Conservation (phyloP, 2,113 vertebrate species). For the Calonectris borealis region DNA sequence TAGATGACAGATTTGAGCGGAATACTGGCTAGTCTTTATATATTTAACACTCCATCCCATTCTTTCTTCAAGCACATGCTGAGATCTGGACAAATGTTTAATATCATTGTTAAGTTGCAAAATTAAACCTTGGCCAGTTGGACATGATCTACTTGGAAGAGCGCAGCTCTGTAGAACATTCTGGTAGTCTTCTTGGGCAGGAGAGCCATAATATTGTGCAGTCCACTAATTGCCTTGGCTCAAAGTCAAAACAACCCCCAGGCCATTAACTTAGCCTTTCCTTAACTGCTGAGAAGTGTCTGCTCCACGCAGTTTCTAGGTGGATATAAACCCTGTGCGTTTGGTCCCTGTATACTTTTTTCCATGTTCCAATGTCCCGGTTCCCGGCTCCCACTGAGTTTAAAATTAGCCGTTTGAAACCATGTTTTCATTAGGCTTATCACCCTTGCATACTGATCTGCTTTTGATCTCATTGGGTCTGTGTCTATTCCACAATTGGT, state of each 20-base stretch:
- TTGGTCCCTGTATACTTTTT: not conserved
- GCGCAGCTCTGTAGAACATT: not conserved
- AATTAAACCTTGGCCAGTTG: conserved; percentile 48
- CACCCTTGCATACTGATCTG: conserved; percentile 18
- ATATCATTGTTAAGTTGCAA: conserved; percentile 37
- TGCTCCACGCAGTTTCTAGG: not conserved
- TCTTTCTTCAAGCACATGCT: conserved; percentile 9
- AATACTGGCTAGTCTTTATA: not conserved
- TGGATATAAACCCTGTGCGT: not conserved
- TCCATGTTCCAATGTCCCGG: not conserved
- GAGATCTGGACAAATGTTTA: conserved; percentile 48
- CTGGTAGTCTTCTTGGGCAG: not conserved
- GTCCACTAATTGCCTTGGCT: conserved; percentile 13
- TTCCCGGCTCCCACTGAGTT: not conserved
- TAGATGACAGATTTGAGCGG: conserved; percentile 43
- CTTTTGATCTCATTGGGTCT: conserved; percentile 10
- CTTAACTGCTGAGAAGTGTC: not conserved
- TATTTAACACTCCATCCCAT: conserved; percentile 15
- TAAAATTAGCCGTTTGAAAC: conserved; percentile 44
- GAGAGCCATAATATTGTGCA: not conserved
- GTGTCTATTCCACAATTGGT: conserved; percentile 34
- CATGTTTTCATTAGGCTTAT: conserved; percentile 51
- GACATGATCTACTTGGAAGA: conserved; percentile 22
- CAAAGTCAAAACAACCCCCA: not conserved
- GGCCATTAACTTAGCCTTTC: not conserved